phyloP scores from a whole-genome alignment of 2,113 vertebrate species.

The Okapia johnstoni region DNA sequence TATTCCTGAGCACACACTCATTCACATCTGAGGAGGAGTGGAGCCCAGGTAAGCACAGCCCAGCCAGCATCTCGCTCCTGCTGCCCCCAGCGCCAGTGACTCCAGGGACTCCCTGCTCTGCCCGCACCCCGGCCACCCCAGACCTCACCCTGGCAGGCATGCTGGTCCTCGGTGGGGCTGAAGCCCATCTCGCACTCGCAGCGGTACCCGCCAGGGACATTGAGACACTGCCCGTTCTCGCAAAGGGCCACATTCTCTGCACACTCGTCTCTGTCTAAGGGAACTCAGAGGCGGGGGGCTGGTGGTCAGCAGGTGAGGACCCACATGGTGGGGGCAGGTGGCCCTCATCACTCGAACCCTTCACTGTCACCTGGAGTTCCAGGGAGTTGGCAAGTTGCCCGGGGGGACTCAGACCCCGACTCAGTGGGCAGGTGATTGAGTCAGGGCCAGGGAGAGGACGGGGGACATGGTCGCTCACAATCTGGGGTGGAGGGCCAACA shows the following conservation, averaged over 20 bases:
- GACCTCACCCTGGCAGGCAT: constrained; percentile 90
- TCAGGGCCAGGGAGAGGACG: not conserved
- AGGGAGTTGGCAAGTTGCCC: not conserved
- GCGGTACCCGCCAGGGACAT: constrained; percentile 91
- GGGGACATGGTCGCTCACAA: not conserved
- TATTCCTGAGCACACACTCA: constrained; percentile 94
- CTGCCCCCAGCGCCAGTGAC: rapidly evolving
- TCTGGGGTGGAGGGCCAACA: rapidly evolving
- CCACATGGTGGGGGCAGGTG: rapidly evolving
- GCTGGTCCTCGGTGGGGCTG: constrained; percentile 91
- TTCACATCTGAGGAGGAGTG: constrained; percentile 88
- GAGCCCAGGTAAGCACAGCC: not conserved
- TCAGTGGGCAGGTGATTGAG: not conserved
- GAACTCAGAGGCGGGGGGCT: not conserved
- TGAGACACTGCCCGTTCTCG: constrained; percentile 94
- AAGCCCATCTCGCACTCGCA: constrained; percentile 97
- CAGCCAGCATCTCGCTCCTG: rapidly evolving
- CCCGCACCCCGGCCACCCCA: rapidly evolving
- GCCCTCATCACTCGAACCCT: not conserved
- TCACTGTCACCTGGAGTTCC: not conserved
- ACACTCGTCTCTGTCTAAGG: constrained; percentile 92
- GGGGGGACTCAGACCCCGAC: not conserved
- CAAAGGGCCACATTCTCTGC: constrained; percentile 92
- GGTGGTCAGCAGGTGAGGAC: not conserved
- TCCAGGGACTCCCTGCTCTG: rapidly evolving